These are phyloP conservation scores for Exocentrus adspersus DNA, from an alignment of 2,888 invertebrate species.

Conservation along the genomic window DNA sequence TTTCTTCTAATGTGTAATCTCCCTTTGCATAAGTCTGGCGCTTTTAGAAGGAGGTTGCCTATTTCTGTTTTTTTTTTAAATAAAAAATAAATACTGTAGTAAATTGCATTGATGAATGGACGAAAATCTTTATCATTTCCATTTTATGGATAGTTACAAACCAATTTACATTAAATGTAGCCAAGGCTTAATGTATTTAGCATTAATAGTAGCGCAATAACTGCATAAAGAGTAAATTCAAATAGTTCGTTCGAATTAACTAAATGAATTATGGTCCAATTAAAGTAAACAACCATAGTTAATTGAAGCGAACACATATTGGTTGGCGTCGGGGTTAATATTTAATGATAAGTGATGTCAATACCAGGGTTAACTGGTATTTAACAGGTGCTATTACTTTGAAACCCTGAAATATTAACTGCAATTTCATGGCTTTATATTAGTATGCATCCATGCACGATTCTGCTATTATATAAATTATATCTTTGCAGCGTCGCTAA, in stretches of 20 bases:
- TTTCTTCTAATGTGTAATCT: too few relatives aligned
- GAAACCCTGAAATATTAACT: conserved; percentile 50
- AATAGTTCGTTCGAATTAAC: conserved; percentile 48
- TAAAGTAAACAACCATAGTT: conserved; percentile 60
- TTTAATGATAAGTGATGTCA: conserved; percentile 62
- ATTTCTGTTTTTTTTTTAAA: too few relatives aligned
- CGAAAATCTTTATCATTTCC: conserved; percentile 18
- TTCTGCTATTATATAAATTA: conserved; percentile 41
- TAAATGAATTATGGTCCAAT: conserved; percentile 58
- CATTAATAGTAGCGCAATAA: conserved; percentile 26
- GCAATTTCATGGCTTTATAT: conserved; percentile 44
- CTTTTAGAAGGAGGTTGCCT: too few relatives aligned
- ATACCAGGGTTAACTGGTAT: conserved; percentile 60
- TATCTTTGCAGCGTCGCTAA: conserved; percentile 29
- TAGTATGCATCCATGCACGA: conserved; percentile 40
- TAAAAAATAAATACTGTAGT: too few relatives aligned
- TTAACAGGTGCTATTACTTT: conserved; percentile 59
- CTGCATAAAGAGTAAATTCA: conserved; percentile 45
- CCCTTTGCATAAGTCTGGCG: too few relatives aligned
- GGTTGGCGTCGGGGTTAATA: conserved; percentile 59
- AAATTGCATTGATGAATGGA: too few relatives aligned
- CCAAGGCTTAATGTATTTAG: conserved; percentile 34
- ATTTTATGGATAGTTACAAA: conserved; percentile 36
- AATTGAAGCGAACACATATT: conserved; percentile 61
- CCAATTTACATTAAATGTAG: conserved; percentile 35